A percentile compares a stretch with the other conserved stretches of the same genome.
These are phyloP conservation scores for Cephus runcator DNA, from an alignment of 2,888 invertebrate genomes.

Conservation along the genomic window DNA sequence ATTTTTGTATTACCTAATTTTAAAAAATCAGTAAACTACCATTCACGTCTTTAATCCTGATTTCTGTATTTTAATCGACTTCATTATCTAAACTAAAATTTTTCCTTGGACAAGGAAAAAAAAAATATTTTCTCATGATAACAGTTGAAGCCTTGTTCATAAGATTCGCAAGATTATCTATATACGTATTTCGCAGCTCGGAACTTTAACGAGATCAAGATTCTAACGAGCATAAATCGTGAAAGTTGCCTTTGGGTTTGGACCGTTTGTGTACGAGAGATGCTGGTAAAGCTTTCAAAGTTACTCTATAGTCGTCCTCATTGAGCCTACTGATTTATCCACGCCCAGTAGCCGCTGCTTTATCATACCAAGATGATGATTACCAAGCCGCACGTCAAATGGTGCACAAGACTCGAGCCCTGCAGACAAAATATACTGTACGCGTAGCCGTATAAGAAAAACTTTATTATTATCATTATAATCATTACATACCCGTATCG, in stretches of 20 bases:
- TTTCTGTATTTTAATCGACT: neutral
- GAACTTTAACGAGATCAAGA: neutral
- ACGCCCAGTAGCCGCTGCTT: constrained; percentile 61
- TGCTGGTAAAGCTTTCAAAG: constrained; percentile 19
- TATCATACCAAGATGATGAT: constrained; percentile 58
- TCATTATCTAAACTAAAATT: neutral
- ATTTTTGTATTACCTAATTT: neutral
- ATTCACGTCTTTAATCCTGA: neutral
- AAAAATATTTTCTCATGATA: neutral
- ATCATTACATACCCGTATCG: constrained; percentile 34
- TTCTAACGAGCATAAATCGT: neutral
- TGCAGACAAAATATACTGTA: constrained; percentile 26
- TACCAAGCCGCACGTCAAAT: constrained; percentile 50
- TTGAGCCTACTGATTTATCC: constrained; percentile 56
- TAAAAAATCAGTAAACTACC: neutral
- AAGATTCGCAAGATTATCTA: neutral
- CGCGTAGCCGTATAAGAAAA: neutral
- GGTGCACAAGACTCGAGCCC: constrained; percentile 37
- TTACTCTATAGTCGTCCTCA: constrained; percentile 20
- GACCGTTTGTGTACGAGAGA: neutral
- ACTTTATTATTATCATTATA: neutral
- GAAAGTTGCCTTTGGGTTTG: neutral
- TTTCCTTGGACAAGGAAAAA: neutral
- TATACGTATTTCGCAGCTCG: neutral
- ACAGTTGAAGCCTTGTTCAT: neutral